Conservation (phyloP, 64 coral and sea anemone genomes). For the Acropora tenuis region DNA sequence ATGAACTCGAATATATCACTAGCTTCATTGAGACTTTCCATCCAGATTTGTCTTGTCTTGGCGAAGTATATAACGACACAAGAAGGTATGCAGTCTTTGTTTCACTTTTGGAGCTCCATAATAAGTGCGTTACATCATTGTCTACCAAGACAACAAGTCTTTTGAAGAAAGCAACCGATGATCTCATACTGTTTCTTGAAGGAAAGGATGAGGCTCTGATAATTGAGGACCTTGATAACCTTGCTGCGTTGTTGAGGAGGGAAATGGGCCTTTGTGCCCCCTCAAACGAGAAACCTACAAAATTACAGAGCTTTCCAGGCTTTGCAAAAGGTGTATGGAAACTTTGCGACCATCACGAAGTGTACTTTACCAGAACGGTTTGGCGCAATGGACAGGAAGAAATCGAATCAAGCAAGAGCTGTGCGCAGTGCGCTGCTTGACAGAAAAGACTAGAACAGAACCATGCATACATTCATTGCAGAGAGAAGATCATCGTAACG, state of each 20-base stretch:
- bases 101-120: neutral
- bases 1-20: neutral
- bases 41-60: neutral
- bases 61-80: slow-evolving; percentile 4
- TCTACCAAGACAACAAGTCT: neutral
- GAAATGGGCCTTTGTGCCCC: neutral
- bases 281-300: neutral
- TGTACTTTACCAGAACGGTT: neutral
- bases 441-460: neutral
- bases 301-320: slow-evolving; percentile 25
- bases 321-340: neutral
- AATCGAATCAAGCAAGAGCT: neutral
- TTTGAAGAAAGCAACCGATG: neutral
- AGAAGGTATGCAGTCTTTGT: neutral
- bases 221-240: neutral
- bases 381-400: neutral
- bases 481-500: no score
- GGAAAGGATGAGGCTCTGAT: neutral
- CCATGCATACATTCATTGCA: no score
- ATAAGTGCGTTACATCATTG: neutral
- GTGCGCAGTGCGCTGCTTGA: neutral
- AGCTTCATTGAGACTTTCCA: neutral
- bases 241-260: neutral
- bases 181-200: neutral
- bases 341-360: neutral